Evolutionary conservation across 2,797 vertebrate genomes (phyloP).

Genomic region (Lithobates sylvaticus): DNA sequence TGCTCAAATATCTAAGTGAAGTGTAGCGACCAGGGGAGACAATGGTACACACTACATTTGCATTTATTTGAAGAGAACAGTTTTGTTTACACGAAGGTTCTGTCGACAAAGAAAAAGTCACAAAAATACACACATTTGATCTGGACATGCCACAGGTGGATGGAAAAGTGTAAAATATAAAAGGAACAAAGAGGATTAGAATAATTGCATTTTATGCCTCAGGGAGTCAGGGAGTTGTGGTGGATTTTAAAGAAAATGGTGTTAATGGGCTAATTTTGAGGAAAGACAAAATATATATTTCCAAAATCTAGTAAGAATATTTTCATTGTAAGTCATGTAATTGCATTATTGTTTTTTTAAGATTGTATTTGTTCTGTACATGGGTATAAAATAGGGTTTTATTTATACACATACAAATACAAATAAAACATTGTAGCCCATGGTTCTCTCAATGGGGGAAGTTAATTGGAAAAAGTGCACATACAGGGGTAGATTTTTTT

Average conservation of each 20-base stretch:
- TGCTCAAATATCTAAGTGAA: constrained; percentile 48
- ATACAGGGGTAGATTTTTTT: too few species aligned
- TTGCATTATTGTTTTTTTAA: constrained; percentile 1
- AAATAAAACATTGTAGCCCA: not conserved
- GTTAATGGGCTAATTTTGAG: constrained; percentile 49
- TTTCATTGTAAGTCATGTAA: not conserved
- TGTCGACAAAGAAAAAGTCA: constrained; percentile 8
- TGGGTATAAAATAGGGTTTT: too few species aligned
- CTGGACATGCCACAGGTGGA: constrained; percentile 59
- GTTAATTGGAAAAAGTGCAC: not conserved
- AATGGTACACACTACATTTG: constrained; percentile 37
- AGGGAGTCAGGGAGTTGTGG: constrained; percentile 34
- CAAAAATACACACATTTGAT: constrained; percentile 55
- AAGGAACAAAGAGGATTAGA: constrained; percentile 59
- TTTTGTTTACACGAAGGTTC: constrained; percentile 50
- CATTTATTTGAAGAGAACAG: constrained; percentile 40
- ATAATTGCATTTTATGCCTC: constrained; percentile 63
- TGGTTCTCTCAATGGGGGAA: not conserved
- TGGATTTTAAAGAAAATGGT: constrained; percentile 51
- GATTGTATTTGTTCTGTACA: too few species aligned
- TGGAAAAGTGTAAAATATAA: constrained; percentile 60
- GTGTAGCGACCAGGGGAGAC: constrained; percentile 24
- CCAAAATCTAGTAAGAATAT: not conserved
- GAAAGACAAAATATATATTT: constrained; percentile 27
- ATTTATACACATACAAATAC: not conserved